Conservation (phyloP, 92 coral and sea anemone species). For the Pocillopora meandrina region DNA sequence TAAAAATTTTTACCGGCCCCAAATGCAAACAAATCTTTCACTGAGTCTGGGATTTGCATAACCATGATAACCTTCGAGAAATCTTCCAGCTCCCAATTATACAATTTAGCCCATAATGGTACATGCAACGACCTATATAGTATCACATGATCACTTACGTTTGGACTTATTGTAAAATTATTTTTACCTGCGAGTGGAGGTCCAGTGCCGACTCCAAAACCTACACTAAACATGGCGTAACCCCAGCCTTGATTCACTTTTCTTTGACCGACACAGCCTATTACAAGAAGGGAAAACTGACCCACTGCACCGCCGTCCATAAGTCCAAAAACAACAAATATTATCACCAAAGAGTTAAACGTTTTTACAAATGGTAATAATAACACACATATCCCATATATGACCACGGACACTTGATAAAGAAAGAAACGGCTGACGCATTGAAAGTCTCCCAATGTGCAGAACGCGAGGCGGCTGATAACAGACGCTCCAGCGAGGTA, state of each 20-base stretch:
- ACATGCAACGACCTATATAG: background rate
- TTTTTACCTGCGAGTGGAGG: conserved; percentile 47
- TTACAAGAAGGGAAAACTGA: conserved; percentile 45
- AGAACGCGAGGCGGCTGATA: conserved; percentile 55
- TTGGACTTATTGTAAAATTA: no score
- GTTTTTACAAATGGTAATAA: conserved; percentile 26
- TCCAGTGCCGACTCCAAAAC: conserved; percentile 26
- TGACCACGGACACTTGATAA: conserved; percentile 51
- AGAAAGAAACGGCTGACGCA: conserved; percentile 47
- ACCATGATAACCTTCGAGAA: no score
- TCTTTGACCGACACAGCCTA: conserved; percentile 54
- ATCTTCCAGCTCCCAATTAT: background rate
- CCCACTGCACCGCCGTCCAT: conserved; percentile 65
- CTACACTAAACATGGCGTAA: conserved; percentile 5
- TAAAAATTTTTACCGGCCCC: no score
- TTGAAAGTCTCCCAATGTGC: conserved; percentile 47
- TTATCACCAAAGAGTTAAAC: conserved; percentile 24
- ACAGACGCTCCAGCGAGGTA: conserved; percentile 48
- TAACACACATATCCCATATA: conserved; percentile 46
- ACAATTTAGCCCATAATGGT: background rate
- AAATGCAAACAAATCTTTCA: no score
- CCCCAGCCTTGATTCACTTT: conserved; percentile 51
- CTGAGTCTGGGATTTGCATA: no score
- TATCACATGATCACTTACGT: background rate
- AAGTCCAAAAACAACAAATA: conserved; percentile 48